Evolutionary conservation across 2,888 invertebrate species (phyloP).

Genomic region (Pemphredon lugubris): DNA sequence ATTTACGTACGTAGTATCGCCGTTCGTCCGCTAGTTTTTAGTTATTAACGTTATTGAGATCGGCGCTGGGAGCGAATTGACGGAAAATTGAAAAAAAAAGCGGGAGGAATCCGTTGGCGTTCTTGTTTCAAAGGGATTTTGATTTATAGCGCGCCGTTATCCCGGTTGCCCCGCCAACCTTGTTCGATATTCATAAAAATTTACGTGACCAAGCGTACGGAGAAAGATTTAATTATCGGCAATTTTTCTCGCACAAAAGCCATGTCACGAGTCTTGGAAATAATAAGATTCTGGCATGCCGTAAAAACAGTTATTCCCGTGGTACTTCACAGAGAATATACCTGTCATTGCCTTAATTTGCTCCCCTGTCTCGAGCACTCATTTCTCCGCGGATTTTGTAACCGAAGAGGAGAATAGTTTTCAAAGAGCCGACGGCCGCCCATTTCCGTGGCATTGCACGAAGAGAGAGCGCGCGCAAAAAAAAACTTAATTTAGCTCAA

Average conservation of each 20-base stretch:
- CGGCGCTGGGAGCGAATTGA: background rate
- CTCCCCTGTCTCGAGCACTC: conserved; percentile 24
- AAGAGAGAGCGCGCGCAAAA: conserved; percentile 6
- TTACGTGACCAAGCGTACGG: background rate
- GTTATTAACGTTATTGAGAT: background rate
- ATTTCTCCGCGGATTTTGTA: conserved; percentile 14
- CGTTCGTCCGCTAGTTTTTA: background rate
- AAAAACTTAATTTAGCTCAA: conserved; percentile 58
- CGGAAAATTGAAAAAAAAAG: background rate
- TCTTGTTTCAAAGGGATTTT: background rate
- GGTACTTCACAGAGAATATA: conserved; percentile 17
- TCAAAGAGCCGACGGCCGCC: conserved; percentile 39
- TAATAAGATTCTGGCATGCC: conserved; percentile 1
- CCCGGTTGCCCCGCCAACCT: background rate
- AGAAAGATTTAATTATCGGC: background rate
- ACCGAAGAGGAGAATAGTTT: conserved; percentile 44
- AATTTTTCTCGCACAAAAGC: background rate
- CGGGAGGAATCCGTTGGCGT: no score
- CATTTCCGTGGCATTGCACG: conserved; percentile 47
- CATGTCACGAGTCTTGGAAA: background rate
- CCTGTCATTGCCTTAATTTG: conserved; percentile 40
- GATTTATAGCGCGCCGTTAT: conserved; percentile 3
- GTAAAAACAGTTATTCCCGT: conserved; percentile 4
- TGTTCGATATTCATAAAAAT: background rate
- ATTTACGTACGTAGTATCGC: conserved; percentile 6